Evolutionary conservation across 2,113 vertebrate genomes (phyloP), one percentile per base, ranked within the genome.

Genomic region (Thermophis baileyi): DNA sequence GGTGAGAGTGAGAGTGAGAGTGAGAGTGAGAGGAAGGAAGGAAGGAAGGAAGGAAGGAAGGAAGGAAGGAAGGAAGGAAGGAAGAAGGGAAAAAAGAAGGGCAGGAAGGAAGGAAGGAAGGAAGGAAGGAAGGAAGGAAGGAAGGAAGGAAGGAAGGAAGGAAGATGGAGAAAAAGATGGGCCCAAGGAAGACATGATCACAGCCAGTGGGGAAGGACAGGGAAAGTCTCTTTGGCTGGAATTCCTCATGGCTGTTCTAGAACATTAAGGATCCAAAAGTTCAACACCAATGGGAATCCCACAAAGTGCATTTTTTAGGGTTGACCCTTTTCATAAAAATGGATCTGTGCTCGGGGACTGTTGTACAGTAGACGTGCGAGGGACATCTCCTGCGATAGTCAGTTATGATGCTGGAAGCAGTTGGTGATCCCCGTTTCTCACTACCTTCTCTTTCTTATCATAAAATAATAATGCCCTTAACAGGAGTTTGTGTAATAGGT

Each of bases 251-350:
- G 95, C 94, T 96, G 94, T 4, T 87, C 91, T 90, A 85, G 7
- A 0, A 1, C 3, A 54, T 63, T n/a, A 55, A 92, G 18, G 74
- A 44, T 44, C 35, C 35, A 44, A 44, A 81, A 81, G 74, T 44
- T 44, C 7, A 4, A 81, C 18, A 47, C 54, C 51, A 53, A 0
- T 3, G 87, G 90, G 94, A 90, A 89, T 63, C 92, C 89, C 47
- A 63, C 92, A 85, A 2, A 93, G 91, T 92, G 94, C 95, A 93
- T 53, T 6, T 60, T 57, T 74, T 91, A 87, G 91, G 47, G 44
- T 16, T 94, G 95, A 94, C 93, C 94, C 92, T 93, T 90, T 89
- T 90, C 93, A 55, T 24, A 1, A 92, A 53, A 49, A 92, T 16
- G 2, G 0, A 93, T 89, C 55, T 22, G 16, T 2, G 30, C 51